These are phyloP conservation scores for Vicugna pacos DNA, from an alignment of 2,113 vertebrate genomes.

Conservation along the genomic window DNA sequence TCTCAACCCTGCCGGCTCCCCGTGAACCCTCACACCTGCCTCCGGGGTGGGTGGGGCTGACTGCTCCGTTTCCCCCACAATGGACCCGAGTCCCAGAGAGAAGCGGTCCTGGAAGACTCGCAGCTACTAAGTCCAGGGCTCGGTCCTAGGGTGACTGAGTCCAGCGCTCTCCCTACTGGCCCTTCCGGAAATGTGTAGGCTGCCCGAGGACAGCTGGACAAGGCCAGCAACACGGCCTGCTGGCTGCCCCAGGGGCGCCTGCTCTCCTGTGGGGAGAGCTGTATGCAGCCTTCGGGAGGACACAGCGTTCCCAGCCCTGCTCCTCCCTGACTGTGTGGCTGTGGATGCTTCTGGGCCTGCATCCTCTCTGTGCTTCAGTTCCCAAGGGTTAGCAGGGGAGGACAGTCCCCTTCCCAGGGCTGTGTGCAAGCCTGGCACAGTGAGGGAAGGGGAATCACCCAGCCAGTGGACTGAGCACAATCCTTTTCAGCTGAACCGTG, in stretches of 20 bases:
- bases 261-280: not conserved
- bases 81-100: not conserved
- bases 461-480: not conserved
- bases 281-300: not conserved
- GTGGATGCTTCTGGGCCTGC: not conserved
- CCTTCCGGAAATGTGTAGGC: too few relatives aligned
- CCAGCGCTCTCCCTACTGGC: not conserved
- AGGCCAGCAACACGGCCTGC: not conserved
- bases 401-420: not conserved
- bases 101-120: not conserved
- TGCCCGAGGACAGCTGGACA: not conserved
- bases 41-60: not conserved
- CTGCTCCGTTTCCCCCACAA: not conserved
- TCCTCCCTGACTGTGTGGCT: not conserved
- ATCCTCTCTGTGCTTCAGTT: not conserved
- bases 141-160: rapidly evolving
- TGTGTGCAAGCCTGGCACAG: not conserved
- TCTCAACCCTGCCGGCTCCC: not conserved
- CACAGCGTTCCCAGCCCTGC: not conserved
- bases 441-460: not conserved
- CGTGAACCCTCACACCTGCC: not conserved
- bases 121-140: not conserved
- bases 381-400: not conserved
- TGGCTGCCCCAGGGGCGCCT: rapidly evolving
- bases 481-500: rapidly evolving